phyloP scores from a whole-genome alignment of 2,797 vertebrate genomes.

The Acanthis flammea region DNA sequence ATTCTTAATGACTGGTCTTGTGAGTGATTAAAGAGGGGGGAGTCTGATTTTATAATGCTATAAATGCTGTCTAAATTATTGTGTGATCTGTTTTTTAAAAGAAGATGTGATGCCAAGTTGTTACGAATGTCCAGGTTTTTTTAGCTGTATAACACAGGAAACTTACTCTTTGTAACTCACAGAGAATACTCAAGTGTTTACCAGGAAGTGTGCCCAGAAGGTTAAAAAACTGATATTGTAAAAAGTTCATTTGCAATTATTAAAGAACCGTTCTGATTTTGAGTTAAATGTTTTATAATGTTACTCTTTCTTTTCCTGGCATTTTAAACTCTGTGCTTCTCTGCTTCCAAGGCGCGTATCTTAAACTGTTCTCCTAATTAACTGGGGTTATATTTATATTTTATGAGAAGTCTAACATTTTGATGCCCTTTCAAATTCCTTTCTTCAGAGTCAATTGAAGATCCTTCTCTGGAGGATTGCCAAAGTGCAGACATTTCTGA shows the following conservation, averaged over 20 bases:
- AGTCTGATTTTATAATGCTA: constrained; percentile 75
- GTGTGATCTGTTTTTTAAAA: constrained; percentile 69
- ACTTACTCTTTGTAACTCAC: constrained; percentile 72
- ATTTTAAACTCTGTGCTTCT: neutral
- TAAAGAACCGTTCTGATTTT: constrained; percentile 69
- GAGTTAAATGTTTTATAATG: constrained; percentile 44
- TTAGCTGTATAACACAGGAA: constrained; percentile 66
- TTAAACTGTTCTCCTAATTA: constrained; percentile 15
- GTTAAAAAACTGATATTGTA: constrained; percentile 57
- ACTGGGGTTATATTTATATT: constrained; percentile 23
- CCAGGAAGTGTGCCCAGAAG: constrained; percentile 54
- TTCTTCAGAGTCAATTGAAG: neutral
- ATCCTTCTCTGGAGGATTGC: neutral
- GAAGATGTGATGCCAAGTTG: constrained; percentile 61
- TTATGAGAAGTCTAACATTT: constrained; percentile 35
- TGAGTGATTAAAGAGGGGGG: constrained; percentile 66
- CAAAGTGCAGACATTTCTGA: neutral
- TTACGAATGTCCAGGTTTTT: constrained; percentile 56
- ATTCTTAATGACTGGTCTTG: constrained; percentile 69
- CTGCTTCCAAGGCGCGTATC: neutral
- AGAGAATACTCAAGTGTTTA: constrained; percentile 65
- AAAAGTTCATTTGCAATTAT: constrained; percentile 53
- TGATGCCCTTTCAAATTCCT: constrained; percentile 31
- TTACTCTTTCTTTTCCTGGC: neutral
- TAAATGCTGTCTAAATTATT: constrained; percentile 72